phyloP scores from a whole-genome alignment of 1,140 invertebrate genomes.

The Matsumurasca onukii region DNA sequence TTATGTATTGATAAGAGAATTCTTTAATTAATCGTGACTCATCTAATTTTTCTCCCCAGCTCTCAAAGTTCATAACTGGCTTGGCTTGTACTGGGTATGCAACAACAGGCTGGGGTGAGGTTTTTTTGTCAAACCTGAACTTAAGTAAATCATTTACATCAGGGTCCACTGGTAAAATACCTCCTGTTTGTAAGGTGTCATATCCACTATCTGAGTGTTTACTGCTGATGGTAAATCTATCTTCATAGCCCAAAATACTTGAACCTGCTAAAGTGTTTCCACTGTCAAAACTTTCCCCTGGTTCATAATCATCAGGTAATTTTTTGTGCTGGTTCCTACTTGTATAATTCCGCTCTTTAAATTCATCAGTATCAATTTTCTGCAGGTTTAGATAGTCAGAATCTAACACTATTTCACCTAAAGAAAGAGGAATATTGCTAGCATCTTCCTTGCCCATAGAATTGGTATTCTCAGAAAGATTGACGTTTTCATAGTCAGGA shows the following conservation, averaged over 20 bases:
- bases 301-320: slow-evolving; percentile 12
- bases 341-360: slow-evolving; percentile 1
- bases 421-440: neutral
- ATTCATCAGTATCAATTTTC: neutral
- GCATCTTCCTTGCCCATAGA: neutral
- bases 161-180: slow-evolving; percentile 29
- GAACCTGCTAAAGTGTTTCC: slow-evolving; percentile 12
- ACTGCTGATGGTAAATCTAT: slow-evolving; percentile 33
- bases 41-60: slow-evolving; percentile 49
- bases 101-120: neutral
- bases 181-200: slow-evolving; percentile 45
- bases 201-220: slow-evolving; percentile 49
- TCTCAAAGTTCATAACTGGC: slow-evolving; percentile 36
- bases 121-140: slow-evolving; percentile 32
- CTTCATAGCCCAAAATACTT: slow-evolving; percentile 18
- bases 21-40: slow-evolving; percentile 51
- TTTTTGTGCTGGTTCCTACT: slow-evolving; percentile 3
- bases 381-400: slow-evolving; percentile 11
- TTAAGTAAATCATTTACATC: slow-evolving; percentile 35
- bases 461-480: neutral
- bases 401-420: neutral
- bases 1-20: slow-evolving; percentile 53
- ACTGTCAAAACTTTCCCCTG: slow-evolving; percentile 19
- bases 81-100: slow-evolving; percentile 31
- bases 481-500: slow-evolving; percentile 30